These are phyloP conservation scores for Halichoeres trimaculatus DNA, from an alignment of 2,113 vertebrate species.

Conservation along the genomic window DNA sequence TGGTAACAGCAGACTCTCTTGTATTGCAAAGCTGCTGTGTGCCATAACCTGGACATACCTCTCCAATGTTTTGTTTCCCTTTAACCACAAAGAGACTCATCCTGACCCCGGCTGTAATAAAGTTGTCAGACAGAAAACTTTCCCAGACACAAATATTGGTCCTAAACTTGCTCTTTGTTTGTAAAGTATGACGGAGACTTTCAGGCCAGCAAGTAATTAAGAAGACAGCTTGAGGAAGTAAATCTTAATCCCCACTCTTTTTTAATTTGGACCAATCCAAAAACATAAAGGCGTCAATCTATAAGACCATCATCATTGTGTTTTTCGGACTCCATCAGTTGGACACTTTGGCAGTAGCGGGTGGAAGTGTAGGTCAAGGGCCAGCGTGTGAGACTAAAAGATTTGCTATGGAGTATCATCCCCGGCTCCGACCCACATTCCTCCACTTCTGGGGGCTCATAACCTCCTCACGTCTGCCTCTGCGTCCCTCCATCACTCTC, in stretches of 20 bases:
- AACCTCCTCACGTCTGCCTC: conserved; percentile 11
- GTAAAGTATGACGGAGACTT: not conserved
- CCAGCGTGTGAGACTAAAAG: conserved; percentile 42
- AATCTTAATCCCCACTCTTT: conserved; percentile 20
- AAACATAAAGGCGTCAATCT: conserved; percentile 33
- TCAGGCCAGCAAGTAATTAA: conserved; percentile 11
- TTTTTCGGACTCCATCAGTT: conserved; percentile 25
- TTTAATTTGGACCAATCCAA: not conserved
- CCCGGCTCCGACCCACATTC: conserved; percentile 55
- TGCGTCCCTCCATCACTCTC: conserved; percentile 34
- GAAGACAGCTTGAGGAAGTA: conserved; percentile 44
- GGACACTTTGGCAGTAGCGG: conserved; percentile 27
- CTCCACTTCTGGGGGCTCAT: conserved; percentile 41
- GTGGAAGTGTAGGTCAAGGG: conserved; percentile 34
- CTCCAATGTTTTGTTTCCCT: too few relatives aligned
- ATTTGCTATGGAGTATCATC: conserved; percentile 60
- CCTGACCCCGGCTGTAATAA: too few relatives aligned
- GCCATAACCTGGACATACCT: too few relatives aligned
- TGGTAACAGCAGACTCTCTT: too few relatives aligned
- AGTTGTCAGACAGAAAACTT: too few relatives aligned
- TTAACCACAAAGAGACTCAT: too few relatives aligned
- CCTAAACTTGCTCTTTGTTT: not conserved
- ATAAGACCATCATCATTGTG: conserved; percentile 24
- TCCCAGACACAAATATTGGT: not conserved
- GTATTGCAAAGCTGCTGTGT: too few relatives aligned